phyloP scores from a whole-genome alignment of 2,113 vertebrate genomes.

The Halcyon senegalensis region DNA sequence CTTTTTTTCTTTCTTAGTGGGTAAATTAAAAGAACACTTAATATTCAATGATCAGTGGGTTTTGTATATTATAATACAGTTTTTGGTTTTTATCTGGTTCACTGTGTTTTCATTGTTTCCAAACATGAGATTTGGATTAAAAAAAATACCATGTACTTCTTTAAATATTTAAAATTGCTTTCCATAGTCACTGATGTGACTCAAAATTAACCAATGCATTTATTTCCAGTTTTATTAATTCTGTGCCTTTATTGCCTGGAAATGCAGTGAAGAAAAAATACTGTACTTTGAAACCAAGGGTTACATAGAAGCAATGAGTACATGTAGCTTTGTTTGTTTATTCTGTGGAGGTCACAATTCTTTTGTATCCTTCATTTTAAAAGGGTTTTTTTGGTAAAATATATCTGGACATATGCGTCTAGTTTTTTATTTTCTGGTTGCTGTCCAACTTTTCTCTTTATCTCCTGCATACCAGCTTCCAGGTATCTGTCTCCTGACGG shows the following conservation, averaged over 20 bases:
- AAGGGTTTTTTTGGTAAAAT: not conserved
- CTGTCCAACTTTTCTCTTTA: conserved; percentile 74
- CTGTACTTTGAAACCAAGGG: not conserved
- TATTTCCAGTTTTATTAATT: not conserved
- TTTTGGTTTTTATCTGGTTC: not conserved
- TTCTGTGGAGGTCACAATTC: not conserved
- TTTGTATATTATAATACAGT: not conserved
- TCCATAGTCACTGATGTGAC: not conserved
- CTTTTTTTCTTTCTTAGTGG: not conserved
- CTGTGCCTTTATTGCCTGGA: not conserved
- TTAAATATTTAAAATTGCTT: not conserved
- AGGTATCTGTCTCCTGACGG: conserved; percentile 81
- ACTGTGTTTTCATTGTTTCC: not conserved
- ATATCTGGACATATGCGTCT: conserved; percentile 2
- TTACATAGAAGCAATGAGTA: not conserved
- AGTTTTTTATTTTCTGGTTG: conserved; percentile 55
- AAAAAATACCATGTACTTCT: not conserved
- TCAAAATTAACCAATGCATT: not conserved
- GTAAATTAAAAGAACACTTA: not conserved
- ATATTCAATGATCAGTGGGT: not conserved
- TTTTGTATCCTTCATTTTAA: not conserved
- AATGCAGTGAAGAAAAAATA: not conserved
- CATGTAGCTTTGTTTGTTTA: not conserved
- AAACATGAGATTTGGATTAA: not conserved
- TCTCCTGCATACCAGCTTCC: conserved; percentile 78